Base-by-base conservation (phyloP, 1,140 invertebrate genomes). In the Elysia chlorotica region DNA sequence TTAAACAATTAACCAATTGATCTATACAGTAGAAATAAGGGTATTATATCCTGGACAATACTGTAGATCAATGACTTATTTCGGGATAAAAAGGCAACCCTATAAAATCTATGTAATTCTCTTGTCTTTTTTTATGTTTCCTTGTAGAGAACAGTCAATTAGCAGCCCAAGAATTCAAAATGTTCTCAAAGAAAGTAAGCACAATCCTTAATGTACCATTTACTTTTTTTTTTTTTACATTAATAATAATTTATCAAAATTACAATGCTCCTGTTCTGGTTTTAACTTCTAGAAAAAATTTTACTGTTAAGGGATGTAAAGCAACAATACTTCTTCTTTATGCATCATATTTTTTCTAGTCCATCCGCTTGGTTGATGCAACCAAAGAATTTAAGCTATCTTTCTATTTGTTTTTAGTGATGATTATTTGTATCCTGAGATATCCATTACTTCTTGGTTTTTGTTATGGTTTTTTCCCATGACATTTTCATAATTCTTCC, bases 141-240 rank as follows among this genome's bases (percentile, higher is more conserved):
- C 33, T 67, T 76, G 80, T 77, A 91, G 92, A 75, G 92, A 94
- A 86, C 91, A 95, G 82, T 88, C 90, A 0, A 91, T 95, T 72
- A 88, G 91, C 21, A 95, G 92, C 88, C 85, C 88, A 71, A 90
- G 96, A 79, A 82, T 97, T 23, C 89, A 91, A 83, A 93, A 92
- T 84, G 96, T 95, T 85, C 86, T 98, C 21, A 88, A 87, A 79
- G 92, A 93, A 90, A 91, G 94, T 92, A 81, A 83, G 85, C n/a
- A 48, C 10, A 48, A 48, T 48, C 41, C 41, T 14, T 48, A n/a
- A 48, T 48, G 41, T 48, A 14, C 41, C 10, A 14, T 48, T 48
- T n/a, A 14, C 41, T n/a, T 48, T 10, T 10, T 10, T 48, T 48
- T 48, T 48, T 48, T 48, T 48, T 48, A 10, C 41, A 10, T 48